Conservation (phyloP, 2,797 vertebrate genomes). For the Hippoglossus hippoglossus region DNA sequence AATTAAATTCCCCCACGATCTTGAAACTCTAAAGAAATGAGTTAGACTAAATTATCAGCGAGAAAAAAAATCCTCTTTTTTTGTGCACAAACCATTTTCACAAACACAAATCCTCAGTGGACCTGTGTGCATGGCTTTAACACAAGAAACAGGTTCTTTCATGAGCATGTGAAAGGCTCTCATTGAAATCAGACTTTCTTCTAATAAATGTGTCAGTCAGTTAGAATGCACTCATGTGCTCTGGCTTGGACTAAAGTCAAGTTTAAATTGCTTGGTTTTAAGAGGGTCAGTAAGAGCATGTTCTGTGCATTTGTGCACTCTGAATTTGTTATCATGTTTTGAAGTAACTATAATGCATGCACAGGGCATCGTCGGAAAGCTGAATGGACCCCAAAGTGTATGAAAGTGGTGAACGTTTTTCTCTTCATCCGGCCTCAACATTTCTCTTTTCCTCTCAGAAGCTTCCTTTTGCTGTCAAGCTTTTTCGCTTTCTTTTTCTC, state of each 20-base stretch:
- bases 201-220: not conserved
- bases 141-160: not conserved
- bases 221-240: not conserved
- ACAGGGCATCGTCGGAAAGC: not conserved
- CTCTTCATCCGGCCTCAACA: conserved; percentile 17
- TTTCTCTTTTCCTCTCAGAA: conserved; percentile 4
- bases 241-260: not conserved
- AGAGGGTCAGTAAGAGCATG: not conserved
- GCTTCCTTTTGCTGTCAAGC: conserved; percentile 23
- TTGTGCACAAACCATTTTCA: conserved; percentile 5
- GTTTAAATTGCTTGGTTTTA: not conserved
- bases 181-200: not conserved
- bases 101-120: not conserved
- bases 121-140: not conserved
- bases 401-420: conserved; percentile 1
- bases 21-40: conserved; percentile 34
- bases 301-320: not conserved
- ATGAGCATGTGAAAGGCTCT: conserved; percentile 7
- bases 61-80: not conserved
- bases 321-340: not conserved
- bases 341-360: not conserved
- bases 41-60: conserved; percentile 12
- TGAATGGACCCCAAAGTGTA: conserved; percentile 1
- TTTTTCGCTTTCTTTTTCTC: not conserved
- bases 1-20: conserved; percentile 15